Conservation (phyloP, 2,113 vertebrate species). For the Rhineura floridana region DNA sequence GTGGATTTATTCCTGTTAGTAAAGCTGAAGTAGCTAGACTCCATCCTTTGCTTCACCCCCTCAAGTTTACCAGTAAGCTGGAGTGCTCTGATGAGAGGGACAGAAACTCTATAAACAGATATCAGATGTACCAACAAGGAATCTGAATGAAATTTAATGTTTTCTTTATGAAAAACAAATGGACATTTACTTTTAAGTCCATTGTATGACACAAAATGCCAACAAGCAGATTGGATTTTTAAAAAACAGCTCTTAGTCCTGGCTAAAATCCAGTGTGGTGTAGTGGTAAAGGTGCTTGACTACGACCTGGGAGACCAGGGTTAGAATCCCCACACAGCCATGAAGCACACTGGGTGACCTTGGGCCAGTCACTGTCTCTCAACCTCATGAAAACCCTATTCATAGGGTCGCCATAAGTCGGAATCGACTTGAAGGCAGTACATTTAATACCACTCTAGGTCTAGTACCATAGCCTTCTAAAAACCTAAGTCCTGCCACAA, state of each 20-base stretch:
- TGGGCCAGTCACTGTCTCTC: too few species aligned
- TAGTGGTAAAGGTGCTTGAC: too few species aligned
- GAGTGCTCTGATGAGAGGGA: neutral
- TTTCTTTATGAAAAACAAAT: too few species aligned
- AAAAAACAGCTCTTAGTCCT: neutral
- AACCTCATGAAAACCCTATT: too few species aligned
- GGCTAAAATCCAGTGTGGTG: neutral
- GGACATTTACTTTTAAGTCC: neutral
- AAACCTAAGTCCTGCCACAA: neutral
- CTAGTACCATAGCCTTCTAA: neutral
- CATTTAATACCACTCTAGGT: neutral
- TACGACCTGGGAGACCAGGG: too few species aligned
- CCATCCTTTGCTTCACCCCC: too few species aligned
- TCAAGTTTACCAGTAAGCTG: too few species aligned
- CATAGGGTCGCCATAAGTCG: too few species aligned
- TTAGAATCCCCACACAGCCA: too few species aligned
- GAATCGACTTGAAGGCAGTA: too few species aligned
- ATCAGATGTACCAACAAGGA: neutral
- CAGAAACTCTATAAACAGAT: neutral
- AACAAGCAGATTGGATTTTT: neutral
- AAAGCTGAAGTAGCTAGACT: neutral
- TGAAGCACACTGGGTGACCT: too few species aligned
- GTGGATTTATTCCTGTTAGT: neutral
- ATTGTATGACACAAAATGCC: constrained; percentile 5
- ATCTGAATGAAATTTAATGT: neutral